Evolutionary conservation across 2,888 invertebrate species (phyloP).

Genomic region (Spatulosminthurus flaviceps): DNA sequence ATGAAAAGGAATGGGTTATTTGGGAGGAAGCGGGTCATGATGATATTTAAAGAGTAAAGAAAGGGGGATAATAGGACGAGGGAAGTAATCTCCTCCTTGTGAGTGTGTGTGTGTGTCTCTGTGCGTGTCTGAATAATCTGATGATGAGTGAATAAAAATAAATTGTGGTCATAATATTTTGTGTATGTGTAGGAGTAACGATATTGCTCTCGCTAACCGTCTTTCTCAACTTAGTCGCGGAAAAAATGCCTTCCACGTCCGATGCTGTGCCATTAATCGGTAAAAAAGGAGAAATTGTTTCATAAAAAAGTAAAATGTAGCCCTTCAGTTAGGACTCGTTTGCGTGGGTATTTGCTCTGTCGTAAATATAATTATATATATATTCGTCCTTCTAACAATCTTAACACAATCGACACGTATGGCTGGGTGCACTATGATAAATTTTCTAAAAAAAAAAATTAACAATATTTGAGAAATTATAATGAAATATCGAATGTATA

Average conservation of each 20-base stretch:
- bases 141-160: conserved; percentile 15
- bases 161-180: conserved; percentile 15
- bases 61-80: conserved; percentile 14
- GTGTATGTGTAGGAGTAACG: conserved; percentile 81
- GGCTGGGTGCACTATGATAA: not conserved
- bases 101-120: not conserved
- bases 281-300: conserved; percentile 70
- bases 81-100: not conserved
- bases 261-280: conserved; percentile 99
- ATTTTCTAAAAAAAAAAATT: too few species aligned
- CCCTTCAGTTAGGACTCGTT: conserved; percentile 11
- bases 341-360: conserved; percentile 37
- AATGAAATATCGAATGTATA: too few species aligned
- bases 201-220: conserved; percentile 99
- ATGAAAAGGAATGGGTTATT: not conserved
- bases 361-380: conserved; percentile 36
- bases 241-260: conserved; percentile 99
- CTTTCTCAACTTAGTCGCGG: conserved; percentile 99
- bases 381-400: conserved; percentile 39
- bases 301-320: not conserved
- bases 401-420: conserved; percentile 1
- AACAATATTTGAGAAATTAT: too few species aligned
- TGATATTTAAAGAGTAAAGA: not conserved
- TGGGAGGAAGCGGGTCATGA: not conserved
- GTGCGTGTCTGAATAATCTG: not conserved